Conservation (phyloP, 2,888 invertebrate species). For the Euphydryas editha region DNA sequence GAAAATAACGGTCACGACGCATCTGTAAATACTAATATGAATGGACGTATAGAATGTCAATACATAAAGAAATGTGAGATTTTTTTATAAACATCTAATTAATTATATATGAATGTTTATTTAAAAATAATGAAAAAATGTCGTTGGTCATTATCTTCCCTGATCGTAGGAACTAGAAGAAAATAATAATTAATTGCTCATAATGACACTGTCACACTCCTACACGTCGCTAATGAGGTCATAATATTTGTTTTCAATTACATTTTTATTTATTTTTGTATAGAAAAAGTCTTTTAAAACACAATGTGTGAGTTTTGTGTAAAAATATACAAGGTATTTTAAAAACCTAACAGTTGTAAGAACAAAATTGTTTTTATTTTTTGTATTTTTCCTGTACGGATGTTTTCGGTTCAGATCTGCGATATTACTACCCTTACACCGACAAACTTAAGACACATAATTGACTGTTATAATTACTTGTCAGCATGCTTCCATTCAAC, state of each 20-base stretch:
- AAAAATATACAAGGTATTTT: constrained; percentile 10
- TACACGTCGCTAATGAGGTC: neutral
- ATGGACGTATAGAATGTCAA: no score
- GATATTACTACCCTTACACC: neutral
- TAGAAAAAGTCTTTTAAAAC: neutral
- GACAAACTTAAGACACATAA: neutral
- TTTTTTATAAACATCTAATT: no score
- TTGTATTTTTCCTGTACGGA: neutral
- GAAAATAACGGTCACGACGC: no score
- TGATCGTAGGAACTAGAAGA: neutral
- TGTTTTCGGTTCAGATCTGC: neutral
- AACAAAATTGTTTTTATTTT: neutral
- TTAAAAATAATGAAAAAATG: neutral
- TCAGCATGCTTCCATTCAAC: constrained; percentile 15
- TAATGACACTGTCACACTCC: constrained; percentile 10
- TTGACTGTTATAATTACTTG: constrained; percentile 22
- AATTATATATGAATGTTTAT: neutral
- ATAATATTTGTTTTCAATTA: neutral
- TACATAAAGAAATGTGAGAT: no score
- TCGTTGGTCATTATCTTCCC: neutral
- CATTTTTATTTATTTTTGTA: neutral
- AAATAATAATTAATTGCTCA: constrained; percentile 7
- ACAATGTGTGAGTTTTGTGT: constrained; percentile 1
- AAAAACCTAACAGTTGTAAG: constrained; percentile 8
- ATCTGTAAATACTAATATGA: no score